phyloP scores from a whole-genome alignment of 1,140 invertebrate species.

The Argopecten irradians region DNA sequence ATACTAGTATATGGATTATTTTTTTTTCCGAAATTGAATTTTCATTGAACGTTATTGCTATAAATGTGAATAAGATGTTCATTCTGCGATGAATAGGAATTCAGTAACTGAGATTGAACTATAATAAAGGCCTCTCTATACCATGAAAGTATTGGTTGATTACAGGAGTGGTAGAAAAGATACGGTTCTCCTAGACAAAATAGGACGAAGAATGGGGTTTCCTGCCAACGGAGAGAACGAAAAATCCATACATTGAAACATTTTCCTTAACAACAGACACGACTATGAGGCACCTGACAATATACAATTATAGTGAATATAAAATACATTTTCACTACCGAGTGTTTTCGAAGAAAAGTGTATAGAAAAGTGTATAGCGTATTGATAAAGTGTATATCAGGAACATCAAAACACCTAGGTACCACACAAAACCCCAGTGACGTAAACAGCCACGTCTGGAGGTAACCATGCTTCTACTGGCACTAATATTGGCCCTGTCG shows the following conservation, averaged over 20 bases:
- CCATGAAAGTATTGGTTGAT: background rate
- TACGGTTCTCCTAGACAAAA: background rate
- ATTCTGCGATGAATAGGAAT: background rate
- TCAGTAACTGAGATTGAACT: background rate
- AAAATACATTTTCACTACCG: background rate
- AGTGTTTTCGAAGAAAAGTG: too few species aligned
- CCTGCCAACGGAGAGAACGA: background rate
- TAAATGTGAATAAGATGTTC: background rate
- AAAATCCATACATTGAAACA: background rate
- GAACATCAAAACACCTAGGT: background rate
- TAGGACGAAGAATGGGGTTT: background rate
- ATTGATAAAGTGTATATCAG: background rate
- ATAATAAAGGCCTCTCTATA: background rate
- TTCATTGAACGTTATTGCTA: background rate
- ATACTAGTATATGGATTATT: too few species aligned
- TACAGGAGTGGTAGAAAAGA: background rate
- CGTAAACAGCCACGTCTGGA: too few species aligned
- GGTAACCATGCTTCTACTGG: background rate
- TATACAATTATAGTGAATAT: background rate
- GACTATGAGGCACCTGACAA: background rate
- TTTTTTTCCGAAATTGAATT: background rate
- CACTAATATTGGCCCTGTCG: background rate
- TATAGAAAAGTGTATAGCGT: background rate
- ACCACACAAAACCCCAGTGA: too few species aligned
- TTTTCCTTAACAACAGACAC: background rate